Evolutionary conservation across 2,113 vertebrate genomes (phyloP).

Genomic region (Platanista minor): DNA sequence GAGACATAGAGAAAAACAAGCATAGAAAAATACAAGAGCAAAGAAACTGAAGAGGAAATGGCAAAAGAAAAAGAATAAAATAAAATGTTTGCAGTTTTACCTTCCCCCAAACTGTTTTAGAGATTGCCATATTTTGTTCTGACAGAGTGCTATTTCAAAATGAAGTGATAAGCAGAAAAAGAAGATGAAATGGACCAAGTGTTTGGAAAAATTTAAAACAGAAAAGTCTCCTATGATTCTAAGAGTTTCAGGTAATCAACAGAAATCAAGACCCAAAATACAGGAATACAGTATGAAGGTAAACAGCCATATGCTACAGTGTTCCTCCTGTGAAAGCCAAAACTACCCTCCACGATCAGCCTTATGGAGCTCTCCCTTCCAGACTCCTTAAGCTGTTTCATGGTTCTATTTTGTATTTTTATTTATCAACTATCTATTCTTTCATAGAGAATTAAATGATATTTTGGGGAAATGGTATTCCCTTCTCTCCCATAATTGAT

Average conservation of each 20-base stretch:
- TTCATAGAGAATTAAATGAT: neutral
- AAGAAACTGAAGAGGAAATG: neutral
- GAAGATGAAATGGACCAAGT: neutral
- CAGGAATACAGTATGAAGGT: neutral
- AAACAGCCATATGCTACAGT: neutral
- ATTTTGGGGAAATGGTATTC: neutral
- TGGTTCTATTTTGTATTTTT: neutral
- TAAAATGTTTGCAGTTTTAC: neutral
- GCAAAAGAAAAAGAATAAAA: neutral
- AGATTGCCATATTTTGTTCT: neutral
- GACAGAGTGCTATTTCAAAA: neutral
- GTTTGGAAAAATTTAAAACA: neutral
- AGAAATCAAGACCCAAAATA: neutral
- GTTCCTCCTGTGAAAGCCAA: neutral
- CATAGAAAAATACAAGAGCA: neutral
- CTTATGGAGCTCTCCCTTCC: neutral
- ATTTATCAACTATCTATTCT: neutral
- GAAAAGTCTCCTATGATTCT: neutral
- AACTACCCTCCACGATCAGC: fast-evolving
- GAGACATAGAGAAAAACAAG: neutral
- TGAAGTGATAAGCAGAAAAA: neutral
- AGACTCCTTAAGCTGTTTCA: neutral
- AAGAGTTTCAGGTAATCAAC: neutral
- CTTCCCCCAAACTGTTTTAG: neutral
- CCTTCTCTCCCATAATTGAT: neutral